Evolutionary conservation across 2,113 vertebrate species (phyloP), one percentile per base, ranked within the genome.

Genomic region (Gavialis gangeticus): DNA sequence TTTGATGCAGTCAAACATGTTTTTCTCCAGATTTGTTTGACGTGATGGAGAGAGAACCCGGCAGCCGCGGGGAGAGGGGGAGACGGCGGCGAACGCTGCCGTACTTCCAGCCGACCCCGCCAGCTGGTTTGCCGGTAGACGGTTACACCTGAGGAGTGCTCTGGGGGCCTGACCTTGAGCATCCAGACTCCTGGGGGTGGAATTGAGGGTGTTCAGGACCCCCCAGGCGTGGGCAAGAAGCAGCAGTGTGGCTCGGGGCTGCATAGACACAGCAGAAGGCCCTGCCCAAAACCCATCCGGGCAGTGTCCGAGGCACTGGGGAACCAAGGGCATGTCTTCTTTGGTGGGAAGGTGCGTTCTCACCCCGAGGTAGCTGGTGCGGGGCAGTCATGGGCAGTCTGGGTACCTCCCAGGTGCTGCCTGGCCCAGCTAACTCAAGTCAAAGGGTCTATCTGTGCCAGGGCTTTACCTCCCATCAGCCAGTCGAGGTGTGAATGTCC

Each of bases 11-110:
- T 91, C 95, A 93, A 88, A 95, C 84, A 63, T 96, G 92, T 91
- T 94, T 95, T 96, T 91, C 94, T 90, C 94, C 12, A 91, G 90
- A 19, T 97, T 95, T 87, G 95, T 95, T 94, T 93, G 96, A 96
- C 95, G 85, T 46, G 93, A 94, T 62, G 28, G 95, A 86, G 91
- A 81, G 93, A 94, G 91, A 94, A 87, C 27, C 90, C 82, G 9
- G 89, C 83, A 86, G 93, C 94, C 79, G 24, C 27, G 1, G 92
- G 87, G 85, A 94, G 78, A 73, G 59, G 76, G 24, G 73, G 3
- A 62, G 85, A 18, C 1, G 62, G 91, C 54, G 21, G 87, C 37
- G 10, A 84, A 75, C 4, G 34, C 71, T n/a, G 85, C 56, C 16
- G 0, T 1, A 66, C 64, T 96, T 55, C 19, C 79, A 88, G n/a